phyloP scores from a whole-genome alignment of 2,888 invertebrate species.

The Mechanitis mazaeus region DNA sequence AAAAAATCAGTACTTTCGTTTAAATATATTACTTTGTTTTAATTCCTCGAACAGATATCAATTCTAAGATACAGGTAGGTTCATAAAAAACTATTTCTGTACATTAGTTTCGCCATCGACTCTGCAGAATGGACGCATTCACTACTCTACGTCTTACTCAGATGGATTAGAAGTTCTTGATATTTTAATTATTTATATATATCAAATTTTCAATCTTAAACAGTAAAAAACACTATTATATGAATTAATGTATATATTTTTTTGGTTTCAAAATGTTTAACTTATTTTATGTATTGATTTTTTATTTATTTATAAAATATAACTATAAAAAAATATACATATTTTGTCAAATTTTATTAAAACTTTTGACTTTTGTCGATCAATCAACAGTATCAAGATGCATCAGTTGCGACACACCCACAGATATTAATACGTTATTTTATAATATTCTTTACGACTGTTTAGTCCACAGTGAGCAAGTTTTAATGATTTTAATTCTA shows the following conservation, averaged over 20 bases:
- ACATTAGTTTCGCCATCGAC: not conserved
- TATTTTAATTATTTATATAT: not conserved
- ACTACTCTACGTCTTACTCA: not conserved
- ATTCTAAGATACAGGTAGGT: no score
- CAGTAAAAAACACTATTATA: no score
- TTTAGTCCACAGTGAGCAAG: constrained; percentile 67
- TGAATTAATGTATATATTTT: no score
- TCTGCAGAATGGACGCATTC: not conserved
- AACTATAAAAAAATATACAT: not conserved
- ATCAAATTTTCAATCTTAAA: not conserved
- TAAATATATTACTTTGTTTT: no score
- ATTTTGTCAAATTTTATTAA: not conserved
- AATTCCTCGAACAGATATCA: no score
- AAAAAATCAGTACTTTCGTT: no score
- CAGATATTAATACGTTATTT: constrained; percentile 68
- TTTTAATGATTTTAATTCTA: constrained; percentile 70
- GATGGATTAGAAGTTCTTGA: not conserved
- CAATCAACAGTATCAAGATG: constrained; percentile 38
- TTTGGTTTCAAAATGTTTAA: no score
- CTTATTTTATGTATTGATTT: not conserved
- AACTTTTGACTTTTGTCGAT: not conserved
- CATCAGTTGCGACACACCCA: constrained; percentile 34
- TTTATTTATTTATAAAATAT: not conserved
- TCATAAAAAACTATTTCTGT: not conserved
- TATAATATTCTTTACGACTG: constrained; percentile 70